These are phyloP conservation scores for Dryobota labecula DNA, from an alignment of 2,888 invertebrate genomes.

Conservation along the genomic window DNA sequence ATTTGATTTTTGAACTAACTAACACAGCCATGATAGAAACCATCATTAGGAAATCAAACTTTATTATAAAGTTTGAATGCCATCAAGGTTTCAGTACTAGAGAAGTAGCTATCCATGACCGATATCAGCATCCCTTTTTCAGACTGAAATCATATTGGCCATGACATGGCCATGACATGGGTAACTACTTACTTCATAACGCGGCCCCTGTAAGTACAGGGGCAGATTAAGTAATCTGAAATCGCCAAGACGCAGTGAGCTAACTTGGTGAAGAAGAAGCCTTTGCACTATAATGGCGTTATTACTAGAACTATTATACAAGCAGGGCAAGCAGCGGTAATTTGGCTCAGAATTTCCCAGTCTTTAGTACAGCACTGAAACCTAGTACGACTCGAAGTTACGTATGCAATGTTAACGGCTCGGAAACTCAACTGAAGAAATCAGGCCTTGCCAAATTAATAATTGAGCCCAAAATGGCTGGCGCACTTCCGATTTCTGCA, in stretches of 20 bases:
- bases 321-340: not conserved
- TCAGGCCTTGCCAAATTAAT: slow-evolving; percentile 26
- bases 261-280: not conserved
- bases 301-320: not conserved
- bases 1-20: not conserved
- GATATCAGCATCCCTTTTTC: not conserved
- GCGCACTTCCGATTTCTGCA: not conserved
- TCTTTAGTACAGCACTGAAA: slow-evolving; percentile 2
- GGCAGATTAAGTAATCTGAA: too few species aligned
- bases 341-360: not conserved
- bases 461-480: not conserved
- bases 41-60: not conserved
- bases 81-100: not conserved
- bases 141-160: not conserved
- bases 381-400: slow-evolving; percentile 1
- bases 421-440: slow-evolving; percentile 26
- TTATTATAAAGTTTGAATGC: too few species aligned
- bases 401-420: slow-evolving; percentile 30
- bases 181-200: too few species aligned
- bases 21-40: not conserved
- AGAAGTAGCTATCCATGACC: not conserved
- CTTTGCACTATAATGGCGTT: not conserved
- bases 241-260: not conserved
- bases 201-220: too few species aligned
- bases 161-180: too few species aligned